Percentiles rank a stretch among this genome's conserved stretches.
Conservation (phyloP, 2,113 vertebrate genomes). For the Euleptes europaea region DNA sequence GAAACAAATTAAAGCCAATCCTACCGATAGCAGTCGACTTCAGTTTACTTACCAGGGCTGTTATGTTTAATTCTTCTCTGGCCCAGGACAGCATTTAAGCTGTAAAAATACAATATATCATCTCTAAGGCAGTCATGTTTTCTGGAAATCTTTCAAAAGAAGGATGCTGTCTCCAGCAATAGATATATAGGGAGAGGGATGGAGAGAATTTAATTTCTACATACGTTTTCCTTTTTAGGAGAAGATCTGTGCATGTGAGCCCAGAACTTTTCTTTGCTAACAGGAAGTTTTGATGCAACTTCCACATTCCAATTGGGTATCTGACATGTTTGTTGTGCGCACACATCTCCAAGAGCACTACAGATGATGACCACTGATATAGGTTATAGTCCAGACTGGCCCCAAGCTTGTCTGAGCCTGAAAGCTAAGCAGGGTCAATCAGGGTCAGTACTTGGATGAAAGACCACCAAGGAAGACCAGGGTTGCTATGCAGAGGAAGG, state of each 20-base stretch:
- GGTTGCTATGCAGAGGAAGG: too few species aligned
- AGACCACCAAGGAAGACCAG: too few species aligned
- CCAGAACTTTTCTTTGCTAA: background rate
- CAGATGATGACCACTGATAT: too few species aligned
- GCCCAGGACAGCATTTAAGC: slow-evolving; percentile 32
- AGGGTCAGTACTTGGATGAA: too few species aligned
- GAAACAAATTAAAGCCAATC: slow-evolving; percentile 36
- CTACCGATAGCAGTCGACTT: slow-evolving; percentile 22
- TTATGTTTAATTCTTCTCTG: slow-evolving; percentile 34
- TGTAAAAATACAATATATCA: slow-evolving; percentile 26
- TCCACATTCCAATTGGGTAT: background rate
- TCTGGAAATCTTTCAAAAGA: slow-evolving; percentile 25
- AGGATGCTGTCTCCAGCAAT: background rate
- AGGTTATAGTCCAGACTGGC: too few species aligned
- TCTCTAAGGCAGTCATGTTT: slow-evolving; percentile 20
- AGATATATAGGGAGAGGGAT: background rate
- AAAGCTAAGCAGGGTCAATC: too few species aligned
- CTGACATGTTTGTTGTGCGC: background rate
- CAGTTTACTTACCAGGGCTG: slow-evolving; percentile 32
- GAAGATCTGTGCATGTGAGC: background rate
- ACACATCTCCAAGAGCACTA: background rate
- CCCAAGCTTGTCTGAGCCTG: too few species aligned
- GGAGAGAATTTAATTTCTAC: slow-evolving; percentile 23
- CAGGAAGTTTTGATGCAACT: background rate
- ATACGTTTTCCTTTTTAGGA: slow-evolving; percentile 19